Percentiles rank a stretch among this genome's conserved stretches.
Conservation (phyloP, 2,797 vertebrate species). For the Nothura maculosa region DNA sequence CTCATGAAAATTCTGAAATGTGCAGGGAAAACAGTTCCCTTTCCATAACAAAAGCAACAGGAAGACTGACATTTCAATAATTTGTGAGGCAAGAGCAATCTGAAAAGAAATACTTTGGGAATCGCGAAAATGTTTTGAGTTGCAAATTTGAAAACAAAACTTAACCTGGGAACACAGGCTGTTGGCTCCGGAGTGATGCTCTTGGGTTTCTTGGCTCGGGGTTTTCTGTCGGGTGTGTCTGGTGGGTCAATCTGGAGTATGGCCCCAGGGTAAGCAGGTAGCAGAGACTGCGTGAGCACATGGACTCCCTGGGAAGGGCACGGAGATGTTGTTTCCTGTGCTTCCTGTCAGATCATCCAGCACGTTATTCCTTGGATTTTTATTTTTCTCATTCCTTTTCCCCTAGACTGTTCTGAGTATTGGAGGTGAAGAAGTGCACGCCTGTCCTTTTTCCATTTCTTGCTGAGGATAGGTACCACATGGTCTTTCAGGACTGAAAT, state of each 20-base stretch:
- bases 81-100: background rate
- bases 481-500: background rate
- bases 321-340: background rate
- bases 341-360: background rate
- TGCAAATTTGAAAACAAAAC: background rate
- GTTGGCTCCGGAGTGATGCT: background rate
- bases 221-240: background rate
- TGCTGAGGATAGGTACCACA: background rate
- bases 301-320: background rate
- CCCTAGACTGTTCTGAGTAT: background rate
- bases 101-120: background rate
- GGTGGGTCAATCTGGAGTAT: background rate
- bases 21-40: background rate
- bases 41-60: background rate
- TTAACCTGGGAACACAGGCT: background rate
- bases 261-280: background rate
- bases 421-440: background rate
- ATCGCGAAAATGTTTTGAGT: background rate
- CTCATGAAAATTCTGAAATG: background rate
- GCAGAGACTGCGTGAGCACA: background rate
- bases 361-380: background rate
- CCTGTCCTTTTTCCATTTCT: background rate
- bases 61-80: background rate
- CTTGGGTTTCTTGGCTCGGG: constrained; percentile 4
- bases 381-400: background rate